Evolutionary conservation across 2,888 invertebrate species (phyloP).

Genomic region (Fragum sueziense): DNA sequence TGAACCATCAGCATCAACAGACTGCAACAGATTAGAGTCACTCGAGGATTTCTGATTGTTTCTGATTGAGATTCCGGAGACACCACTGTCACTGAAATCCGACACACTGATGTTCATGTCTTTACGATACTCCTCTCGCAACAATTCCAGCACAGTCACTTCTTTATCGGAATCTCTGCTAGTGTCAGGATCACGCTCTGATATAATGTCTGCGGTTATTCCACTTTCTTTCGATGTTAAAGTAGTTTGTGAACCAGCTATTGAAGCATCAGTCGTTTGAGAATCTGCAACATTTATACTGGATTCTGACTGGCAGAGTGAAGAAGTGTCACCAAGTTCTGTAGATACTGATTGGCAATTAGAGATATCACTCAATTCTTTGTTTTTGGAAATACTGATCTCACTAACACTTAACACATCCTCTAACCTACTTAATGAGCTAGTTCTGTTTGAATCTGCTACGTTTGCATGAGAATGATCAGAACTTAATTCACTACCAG

Average conservation of each 20-base stretch:
- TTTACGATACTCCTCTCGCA: conserved; percentile 71
- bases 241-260: conserved; percentile 44
- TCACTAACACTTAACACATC: conserved; percentile 54
- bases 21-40: conserved; percentile 72
- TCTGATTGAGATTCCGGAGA: conserved; percentile 48
- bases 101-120: conserved; percentile 48
- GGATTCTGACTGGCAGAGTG: conserved; percentile 12
- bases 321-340: conserved; percentile 11
- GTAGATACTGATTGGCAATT: neutral
- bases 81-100: conserved; percentile 52
- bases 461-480: neutral
- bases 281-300: conserved; percentile 15
- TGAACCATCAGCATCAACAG: conserved; percentile 47
- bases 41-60: conserved; percentile 65
- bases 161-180: conserved; percentile 50
- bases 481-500: neutral
- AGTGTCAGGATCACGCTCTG: conserved; percentile 28
- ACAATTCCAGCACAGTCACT: conserved; percentile 74
- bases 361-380: conserved; percentile 4
- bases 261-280: neutral
- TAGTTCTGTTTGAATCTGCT: neutral
- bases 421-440: conserved; percentile 9
- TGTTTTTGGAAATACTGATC: conserved; percentile 28
- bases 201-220: conserved; percentile 38
- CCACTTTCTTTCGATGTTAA: conserved; percentile 58